phyloP scores from a whole-genome alignment of 2,888 invertebrate genomes.

The Xylophagus ater region DNA sequence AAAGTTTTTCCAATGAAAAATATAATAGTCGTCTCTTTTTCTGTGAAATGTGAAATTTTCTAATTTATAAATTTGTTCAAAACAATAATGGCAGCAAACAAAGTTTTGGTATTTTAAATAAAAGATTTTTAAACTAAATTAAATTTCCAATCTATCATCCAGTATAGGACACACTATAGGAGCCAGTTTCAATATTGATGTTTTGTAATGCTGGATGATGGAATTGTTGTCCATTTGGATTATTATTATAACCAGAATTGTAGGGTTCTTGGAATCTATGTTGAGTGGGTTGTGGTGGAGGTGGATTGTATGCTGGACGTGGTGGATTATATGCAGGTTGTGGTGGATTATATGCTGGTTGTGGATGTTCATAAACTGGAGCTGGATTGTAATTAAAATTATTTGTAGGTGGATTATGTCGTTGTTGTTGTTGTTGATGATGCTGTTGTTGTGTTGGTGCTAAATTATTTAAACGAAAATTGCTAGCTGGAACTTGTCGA shows the following conservation, averaged over 20 bases:
- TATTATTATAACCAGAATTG: conserved; percentile 23
- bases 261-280: conserved; percentile 15
- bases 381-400: no score
- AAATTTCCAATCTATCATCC: conserved; percentile 35
- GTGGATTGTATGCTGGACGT: conserved; percentile 34
- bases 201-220: conserved; percentile 62
- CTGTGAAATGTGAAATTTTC: no score
- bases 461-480: conserved; percentile 35
- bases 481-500: conserved; percentile 29
- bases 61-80: no score
- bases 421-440: conserved; percentile 30
- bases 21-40: no score
- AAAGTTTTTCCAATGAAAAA: no score
- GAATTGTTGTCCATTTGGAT: conserved; percentile 45
- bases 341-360: conserved; percentile 7
- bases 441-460: conserved; percentile 35
- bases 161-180: conserved; percentile 66
- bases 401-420: no score
- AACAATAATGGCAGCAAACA: conserved; percentile 8
- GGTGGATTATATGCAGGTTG: conserved; percentile 16
- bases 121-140: conserved; percentile 2
- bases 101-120: conserved; percentile 7
- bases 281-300: conserved; percentile 27
- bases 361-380: conserved; percentile 19
- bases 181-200: conserved; percentile 60